phyloP scores from a whole-genome alignment of 35 echinoderm and acorn worm genomes.

The Heliocidaris tuberculata region DNA sequence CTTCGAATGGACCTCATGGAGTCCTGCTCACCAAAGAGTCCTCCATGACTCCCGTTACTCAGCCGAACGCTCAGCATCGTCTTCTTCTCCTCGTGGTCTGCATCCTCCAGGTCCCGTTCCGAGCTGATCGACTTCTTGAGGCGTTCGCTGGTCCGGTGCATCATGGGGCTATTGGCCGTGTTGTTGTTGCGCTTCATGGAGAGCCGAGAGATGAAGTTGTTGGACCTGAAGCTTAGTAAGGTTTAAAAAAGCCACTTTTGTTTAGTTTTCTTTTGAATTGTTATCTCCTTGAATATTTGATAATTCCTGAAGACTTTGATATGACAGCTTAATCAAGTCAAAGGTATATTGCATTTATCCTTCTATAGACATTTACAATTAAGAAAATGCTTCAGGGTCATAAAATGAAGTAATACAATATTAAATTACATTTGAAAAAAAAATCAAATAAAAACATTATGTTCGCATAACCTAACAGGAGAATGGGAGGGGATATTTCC shows the following conservation, averaged over 20 bases:
- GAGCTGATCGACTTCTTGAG: constrained; percentile 67
- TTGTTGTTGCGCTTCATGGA: constrained; percentile 83
- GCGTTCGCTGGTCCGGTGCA: constrained; percentile 86
- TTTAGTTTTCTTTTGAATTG: not conserved
- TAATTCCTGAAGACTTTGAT: not conserved
- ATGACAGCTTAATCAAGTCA: too few relatives aligned
- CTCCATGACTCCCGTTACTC: constrained; percentile 57
- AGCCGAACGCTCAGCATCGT: constrained; percentile 58
- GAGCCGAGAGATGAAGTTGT: constrained; percentile 87
- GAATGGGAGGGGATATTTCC: too few relatives aligned
- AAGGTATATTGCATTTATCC: too few relatives aligned
- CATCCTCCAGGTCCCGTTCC: constrained; percentile 56
- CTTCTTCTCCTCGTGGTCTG: constrained; percentile 81
- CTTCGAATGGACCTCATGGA: constrained; percentile 73
- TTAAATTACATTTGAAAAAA: too few relatives aligned
- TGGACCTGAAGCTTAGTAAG: constrained; percentile 76
- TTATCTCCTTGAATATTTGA: too few relatives aligned
- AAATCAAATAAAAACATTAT: too few relatives aligned
- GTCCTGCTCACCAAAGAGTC: constrained; percentile 71
- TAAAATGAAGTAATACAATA: too few relatives aligned
- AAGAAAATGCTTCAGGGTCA: too few relatives aligned
- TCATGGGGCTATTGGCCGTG: constrained; percentile 86
- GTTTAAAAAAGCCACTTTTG: not conserved
- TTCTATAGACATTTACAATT: too few relatives aligned
- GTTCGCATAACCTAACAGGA: too few relatives aligned